These are phyloP conservation scores for Rotaria magnacalcarata DNA, from an alignment of 2,888 invertebrate species.

Conservation along the genomic window DNA sequence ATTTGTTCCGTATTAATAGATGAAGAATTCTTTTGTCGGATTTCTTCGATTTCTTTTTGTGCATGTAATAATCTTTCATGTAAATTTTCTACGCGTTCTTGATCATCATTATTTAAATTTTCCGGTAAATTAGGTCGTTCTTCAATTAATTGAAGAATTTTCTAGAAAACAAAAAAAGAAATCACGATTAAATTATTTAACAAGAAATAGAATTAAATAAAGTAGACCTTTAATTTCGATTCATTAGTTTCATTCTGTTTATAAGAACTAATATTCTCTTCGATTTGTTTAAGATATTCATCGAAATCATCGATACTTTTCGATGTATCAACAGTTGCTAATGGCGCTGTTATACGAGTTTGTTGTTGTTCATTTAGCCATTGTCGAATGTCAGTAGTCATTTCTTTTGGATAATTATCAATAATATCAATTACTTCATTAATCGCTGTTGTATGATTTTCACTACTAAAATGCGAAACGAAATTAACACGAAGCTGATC, in stretches of 20 bases:
- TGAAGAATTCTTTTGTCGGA: neutral
- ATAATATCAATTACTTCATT: neutral
- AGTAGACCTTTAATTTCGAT: neutral
- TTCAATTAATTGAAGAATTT: neutral
- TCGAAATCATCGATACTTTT: conserved; percentile 22
- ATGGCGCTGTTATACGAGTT: neutral
- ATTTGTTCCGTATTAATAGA: neutral
- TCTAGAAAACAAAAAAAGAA: neutral
- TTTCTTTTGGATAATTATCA: neutral
- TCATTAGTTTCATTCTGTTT: neutral
- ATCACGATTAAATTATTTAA: too few relatives aligned
- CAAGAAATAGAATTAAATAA: neutral
- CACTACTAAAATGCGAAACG: neutral
- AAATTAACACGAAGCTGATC: conserved; percentile 25
- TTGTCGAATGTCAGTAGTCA: neutral
- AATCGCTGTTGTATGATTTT: neutral
- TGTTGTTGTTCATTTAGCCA: neutral
- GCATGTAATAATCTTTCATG: neutral
- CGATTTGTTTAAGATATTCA: neutral
- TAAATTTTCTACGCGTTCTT: neutral
- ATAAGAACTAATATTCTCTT: neutral
- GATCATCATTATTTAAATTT: neutral
- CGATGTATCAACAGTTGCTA: conserved; percentile 12
- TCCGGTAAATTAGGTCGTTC: neutral
- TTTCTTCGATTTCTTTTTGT: conserved; percentile 4